A percentile compares a stretch with the other conserved stretches of the same genome.
phyloP scores from a whole-genome alignment of 2,797 vertebrate species.

The Anguilla anguilla region DNA sequence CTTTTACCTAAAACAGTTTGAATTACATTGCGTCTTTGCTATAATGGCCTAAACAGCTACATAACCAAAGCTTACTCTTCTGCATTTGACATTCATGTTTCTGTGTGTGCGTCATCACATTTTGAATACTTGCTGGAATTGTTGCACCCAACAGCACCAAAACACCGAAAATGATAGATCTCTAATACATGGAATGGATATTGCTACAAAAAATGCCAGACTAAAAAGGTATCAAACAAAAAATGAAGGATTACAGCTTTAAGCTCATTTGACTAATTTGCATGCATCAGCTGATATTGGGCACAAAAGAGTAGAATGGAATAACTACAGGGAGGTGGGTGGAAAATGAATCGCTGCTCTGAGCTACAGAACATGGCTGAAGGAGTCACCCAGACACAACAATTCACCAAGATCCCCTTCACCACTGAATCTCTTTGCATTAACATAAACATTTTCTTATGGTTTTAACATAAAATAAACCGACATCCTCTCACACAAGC shows the following conservation, averaged over 20 bases:
- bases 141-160: no score
- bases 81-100: no score
- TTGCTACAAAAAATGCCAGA: no score
- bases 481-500: not conserved
- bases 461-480: not conserved
- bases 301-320: not conserved
- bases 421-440: not conserved
- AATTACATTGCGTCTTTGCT: no score
- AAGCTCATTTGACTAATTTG: constrained; percentile 15
- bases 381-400: not conserved
- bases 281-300: constrained; percentile 18
- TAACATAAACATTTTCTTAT: not conserved
- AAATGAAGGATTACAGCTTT: not conserved
- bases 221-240: no score
- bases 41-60: no score
- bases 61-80: no score
- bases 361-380: not conserved
- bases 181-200: no score
- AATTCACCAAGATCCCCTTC: not conserved
- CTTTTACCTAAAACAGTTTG: no score
- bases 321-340: not conserved
- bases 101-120: no score
- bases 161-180: no score
- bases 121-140: no score
- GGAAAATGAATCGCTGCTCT: not conserved